Evolutionary conservation across 2,113 vertebrate species (phyloP).

Genomic region (Camelus dromedarius): DNA sequence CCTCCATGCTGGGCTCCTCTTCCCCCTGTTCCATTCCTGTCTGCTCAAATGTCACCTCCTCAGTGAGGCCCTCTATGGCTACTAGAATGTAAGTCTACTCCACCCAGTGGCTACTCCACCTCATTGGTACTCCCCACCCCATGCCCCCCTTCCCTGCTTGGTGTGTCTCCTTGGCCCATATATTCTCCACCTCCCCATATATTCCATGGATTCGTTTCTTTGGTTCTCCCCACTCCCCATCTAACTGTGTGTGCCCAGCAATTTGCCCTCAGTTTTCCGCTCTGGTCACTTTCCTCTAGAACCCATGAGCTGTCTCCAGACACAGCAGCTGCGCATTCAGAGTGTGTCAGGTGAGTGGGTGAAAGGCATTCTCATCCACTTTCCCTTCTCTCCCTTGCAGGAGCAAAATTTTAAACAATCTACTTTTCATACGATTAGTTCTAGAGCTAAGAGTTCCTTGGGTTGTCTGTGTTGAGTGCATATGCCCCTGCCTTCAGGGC

Average conservation of each 20-base stretch:
- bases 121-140: fast-evolving
- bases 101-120: not conserved
- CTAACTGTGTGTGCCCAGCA: fast-evolving
- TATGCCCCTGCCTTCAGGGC: not conserved
- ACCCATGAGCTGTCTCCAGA: fast-evolving
- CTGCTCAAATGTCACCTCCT: not conserved
- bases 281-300: not conserved
- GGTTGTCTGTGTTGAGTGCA: too few relatives aligned
- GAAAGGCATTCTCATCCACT: too few relatives aligned
- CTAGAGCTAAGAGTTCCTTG: fast-evolving
- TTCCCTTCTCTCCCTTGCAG: too few relatives aligned
- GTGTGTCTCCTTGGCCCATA: not conserved
- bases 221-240: fast-evolving
- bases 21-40: fast-evolving
- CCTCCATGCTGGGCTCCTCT: fast-evolving
- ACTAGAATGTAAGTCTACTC: too few relatives aligned
- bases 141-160: fast-evolving
- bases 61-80: not conserved
- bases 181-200: too few relatives aligned
- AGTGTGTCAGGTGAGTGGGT: fast-evolving
- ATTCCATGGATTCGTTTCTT: fast-evolving
- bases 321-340: too few relatives aligned
- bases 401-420: not conserved
- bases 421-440: fast-evolving
- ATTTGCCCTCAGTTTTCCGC: fast-evolving